A percentile compares a stretch with the other conserved stretches of the same genome.
Evolutionary conservation across 2,113 vertebrate species (phyloP).

Genomic region (Channa argus): DNA sequence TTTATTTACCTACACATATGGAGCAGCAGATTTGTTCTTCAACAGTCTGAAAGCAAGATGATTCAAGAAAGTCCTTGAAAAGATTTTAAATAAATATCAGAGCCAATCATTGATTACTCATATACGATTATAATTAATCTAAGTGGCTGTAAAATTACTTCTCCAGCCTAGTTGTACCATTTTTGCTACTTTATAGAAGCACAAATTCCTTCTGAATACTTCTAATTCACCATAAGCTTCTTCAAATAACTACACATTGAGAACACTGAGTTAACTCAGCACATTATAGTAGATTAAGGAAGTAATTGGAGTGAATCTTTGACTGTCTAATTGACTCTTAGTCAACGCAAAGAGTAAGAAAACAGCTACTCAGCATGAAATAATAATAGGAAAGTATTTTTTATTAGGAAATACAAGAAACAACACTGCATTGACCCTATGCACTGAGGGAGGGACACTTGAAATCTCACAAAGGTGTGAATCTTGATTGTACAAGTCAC

Average conservation of each 20-base stretch:
- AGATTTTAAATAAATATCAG: not conserved
- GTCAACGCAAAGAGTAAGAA: conserved; percentile 15
- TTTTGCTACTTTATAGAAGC: conserved; percentile 15
- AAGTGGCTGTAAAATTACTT: conserved; percentile 35
- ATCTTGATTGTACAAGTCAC: not conserved
- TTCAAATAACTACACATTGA: conserved; percentile 38
- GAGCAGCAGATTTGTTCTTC: not conserved
- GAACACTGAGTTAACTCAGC: conserved; percentile 33
- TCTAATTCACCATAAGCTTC: conserved; percentile 33
- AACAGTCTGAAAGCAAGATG: not conserved
- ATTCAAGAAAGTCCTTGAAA: not conserved
- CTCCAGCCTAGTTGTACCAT: not conserved
- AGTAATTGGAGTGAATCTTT: conserved; percentile 42
- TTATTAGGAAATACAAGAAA: not conserved
- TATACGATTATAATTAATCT: not conserved
- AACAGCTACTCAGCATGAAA: conserved; percentile 24
- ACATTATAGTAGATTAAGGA: conserved; percentile 20
- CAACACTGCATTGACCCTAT: not conserved
- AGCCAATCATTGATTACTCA: conserved; percentile 13
- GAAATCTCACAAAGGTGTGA: not conserved
- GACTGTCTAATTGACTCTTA: conserved; percentile 36
- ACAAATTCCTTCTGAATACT: not conserved
- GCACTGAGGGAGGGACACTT: not conserved
- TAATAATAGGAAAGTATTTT: conserved; percentile 6
- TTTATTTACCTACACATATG: too few relatives aligned